Percentiles rank a stretch among this genome's conserved stretches.
These are phyloP conservation scores for Limosa lapponica DNA, from an alignment of 2,797 vertebrate species.

Conservation along the genomic window DNA sequence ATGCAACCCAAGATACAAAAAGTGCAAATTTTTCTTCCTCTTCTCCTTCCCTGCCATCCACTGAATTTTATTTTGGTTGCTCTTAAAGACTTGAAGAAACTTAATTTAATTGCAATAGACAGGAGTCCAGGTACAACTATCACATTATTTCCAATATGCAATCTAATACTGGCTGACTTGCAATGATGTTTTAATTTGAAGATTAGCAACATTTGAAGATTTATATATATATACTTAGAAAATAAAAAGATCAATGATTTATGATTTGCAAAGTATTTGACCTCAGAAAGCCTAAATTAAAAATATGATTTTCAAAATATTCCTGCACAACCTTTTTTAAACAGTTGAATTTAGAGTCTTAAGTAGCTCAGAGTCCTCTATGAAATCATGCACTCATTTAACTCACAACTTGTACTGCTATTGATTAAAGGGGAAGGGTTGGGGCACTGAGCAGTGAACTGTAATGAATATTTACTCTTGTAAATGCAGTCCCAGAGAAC, in stretches of 20 bases:
- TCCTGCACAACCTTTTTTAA: not conserved
- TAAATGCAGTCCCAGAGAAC: not conserved
- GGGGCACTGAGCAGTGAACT: not conserved
- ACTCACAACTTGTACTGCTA: fast-evolving
- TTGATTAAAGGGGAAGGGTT: not conserved
- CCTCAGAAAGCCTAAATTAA: not conserved
- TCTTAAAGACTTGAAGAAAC: not conserved
- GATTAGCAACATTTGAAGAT: not conserved
- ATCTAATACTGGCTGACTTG: not conserved
- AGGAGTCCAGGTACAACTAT: not conserved
- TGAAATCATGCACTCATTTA: not conserved
- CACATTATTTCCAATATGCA: not conserved
- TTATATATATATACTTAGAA: not conserved
- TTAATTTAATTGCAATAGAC: not conserved
- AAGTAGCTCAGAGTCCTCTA: not conserved
- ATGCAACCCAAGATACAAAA: not conserved
- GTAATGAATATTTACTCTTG: not conserved
- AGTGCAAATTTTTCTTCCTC: not conserved
- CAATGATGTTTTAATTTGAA: too few species aligned
- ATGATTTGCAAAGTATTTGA: not conserved
- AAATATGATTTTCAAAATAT: not conserved
- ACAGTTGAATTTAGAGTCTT: not conserved
- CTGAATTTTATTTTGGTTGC: not conserved
- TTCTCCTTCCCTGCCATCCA: not conserved
- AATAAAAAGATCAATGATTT: not conserved